Evolutionary conservation across 2,888 invertebrate species (phyloP).

Genomic region (Pristionchus exspectatus): DNA sequence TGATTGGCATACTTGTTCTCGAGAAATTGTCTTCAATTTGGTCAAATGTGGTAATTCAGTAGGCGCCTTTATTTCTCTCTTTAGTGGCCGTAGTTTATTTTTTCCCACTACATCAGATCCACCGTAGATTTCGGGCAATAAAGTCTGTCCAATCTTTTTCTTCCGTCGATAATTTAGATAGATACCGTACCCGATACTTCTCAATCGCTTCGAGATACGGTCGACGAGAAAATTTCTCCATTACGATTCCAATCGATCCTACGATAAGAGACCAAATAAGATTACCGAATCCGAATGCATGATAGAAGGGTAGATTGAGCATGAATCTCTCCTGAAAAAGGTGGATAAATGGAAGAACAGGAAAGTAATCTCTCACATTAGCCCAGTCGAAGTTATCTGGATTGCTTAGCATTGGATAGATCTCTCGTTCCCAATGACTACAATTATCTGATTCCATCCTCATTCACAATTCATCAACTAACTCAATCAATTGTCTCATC

Average conservation of each 20-base stretch:
- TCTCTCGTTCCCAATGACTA: constrained; percentile 41
- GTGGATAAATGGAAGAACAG: not conserved
- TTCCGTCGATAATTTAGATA: not conserved
- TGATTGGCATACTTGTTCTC: not conserved
- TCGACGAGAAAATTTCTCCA: constrained; percentile 37
- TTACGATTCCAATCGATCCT: constrained; percentile 57
- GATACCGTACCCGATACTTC: not conserved
- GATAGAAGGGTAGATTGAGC: constrained; percentile 74
- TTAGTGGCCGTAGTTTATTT: not conserved
- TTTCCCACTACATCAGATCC: not conserved
- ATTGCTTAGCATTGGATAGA: constrained; percentile 4
- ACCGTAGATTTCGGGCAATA: not conserved
- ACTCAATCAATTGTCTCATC: constrained; percentile 55
- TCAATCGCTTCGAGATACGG: constrained; percentile 24
- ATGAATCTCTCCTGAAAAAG: not conserved
- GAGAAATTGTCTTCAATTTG: not conserved
- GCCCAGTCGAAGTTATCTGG: not conserved
- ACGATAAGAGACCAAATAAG: constrained; percentile 62
- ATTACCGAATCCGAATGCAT: constrained; percentile 74
- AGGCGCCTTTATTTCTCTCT: not conserved
- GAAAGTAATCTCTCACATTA: not conserved
- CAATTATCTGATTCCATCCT: not conserved
- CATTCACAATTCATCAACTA: not conserved
- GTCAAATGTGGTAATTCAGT: not conserved
- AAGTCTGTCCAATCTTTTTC: not conserved